Evolutionary conservation across 2,113 vertebrate genomes (phyloP).

Genomic region (Sardina pilchardus): DNA sequence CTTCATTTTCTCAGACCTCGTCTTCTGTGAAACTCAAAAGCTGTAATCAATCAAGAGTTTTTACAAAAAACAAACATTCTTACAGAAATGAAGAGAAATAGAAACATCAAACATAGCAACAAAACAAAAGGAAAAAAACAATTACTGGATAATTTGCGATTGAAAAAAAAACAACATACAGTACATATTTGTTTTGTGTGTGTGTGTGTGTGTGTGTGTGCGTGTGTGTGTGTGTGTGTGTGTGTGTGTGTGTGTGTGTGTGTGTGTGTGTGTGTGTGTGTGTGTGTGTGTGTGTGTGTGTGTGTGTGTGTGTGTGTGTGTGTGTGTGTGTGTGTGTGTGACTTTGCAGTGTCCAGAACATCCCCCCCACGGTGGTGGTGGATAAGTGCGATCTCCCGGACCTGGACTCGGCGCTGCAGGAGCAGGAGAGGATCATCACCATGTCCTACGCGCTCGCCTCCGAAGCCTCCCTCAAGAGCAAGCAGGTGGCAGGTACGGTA

Average conservation of each 20-base stretch:
- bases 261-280: not conserved
- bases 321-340: conserved; percentile 29
- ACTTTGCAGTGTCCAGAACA: conserved; percentile 81
- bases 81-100: no score
- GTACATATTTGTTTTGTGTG: no score
- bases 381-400: conserved; percentile 77
- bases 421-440: conserved; percentile 94
- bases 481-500: conserved; percentile 96
- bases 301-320: conserved; percentile 16
- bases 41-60: no score
- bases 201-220: not conserved
- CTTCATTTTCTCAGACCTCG: no score
- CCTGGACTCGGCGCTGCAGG: conserved; percentile 84
- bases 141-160: no score
- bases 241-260: not conserved
- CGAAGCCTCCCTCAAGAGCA: conserved; percentile 95
- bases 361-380: conserved; percentile 71
- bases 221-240: not conserved
- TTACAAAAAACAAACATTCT: no score
- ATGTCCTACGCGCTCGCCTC: conserved; percentile 96
- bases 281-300: not conserved
- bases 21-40: no score
- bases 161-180: no score
- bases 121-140: no score
- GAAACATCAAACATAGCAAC: no score